A percentile compares a stretch with the other conserved stretches of the same genome.
Conservation (phyloP, 2,888 invertebrate species). For the Tiphia femorata region DNA sequence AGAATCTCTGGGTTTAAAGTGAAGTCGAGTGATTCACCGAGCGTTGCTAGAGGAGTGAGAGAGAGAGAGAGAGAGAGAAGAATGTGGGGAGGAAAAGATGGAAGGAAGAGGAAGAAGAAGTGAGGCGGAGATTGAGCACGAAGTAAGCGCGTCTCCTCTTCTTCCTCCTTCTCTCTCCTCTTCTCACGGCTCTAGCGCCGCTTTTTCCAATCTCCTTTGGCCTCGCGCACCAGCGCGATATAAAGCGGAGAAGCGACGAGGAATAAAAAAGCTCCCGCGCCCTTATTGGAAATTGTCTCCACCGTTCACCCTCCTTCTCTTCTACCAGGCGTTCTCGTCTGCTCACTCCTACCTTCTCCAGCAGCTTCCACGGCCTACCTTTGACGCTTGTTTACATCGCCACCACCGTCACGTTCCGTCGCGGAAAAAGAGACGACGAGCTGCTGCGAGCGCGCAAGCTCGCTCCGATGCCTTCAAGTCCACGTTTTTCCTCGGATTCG, state of each 20-base stretch:
- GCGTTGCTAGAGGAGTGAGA: conserved; percentile 28
- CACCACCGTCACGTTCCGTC: conserved; percentile 1
- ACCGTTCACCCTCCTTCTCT: conserved; percentile 4
- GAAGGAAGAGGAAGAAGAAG: conserved; percentile 12
- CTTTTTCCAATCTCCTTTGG: too few species aligned
- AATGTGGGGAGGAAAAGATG: conserved; percentile 15
- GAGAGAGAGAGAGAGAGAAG: conserved; percentile 22
- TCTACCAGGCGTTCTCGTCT: neutral
- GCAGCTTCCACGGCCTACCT: neutral
- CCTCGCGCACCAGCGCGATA: too few species aligned
- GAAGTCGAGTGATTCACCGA: conserved; percentile 43
- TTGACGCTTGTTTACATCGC: conserved; percentile 1
- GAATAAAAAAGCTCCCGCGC: conserved; percentile 18
- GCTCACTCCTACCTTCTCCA: neutral
- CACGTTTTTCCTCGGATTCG: too few species aligned
- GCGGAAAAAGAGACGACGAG: too few species aligned
- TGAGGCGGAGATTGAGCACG: conserved; percentile 1
- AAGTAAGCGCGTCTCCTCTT: neutral
- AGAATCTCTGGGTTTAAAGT: conserved; percentile 41
- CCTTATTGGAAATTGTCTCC: conserved; percentile 13
- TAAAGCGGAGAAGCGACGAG: conserved; percentile 21
- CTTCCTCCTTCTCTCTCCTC: neutral
- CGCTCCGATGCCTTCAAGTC: too few species aligned
- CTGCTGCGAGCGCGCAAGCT: too few species aligned
- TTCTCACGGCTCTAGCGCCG: neutral